Percentiles rank a stretch among this genome's conserved stretches.
These are phyloP conservation scores for Alosa alosa DNA, from an alignment of 2,113 vertebrate species.

Conservation along the genomic window DNA sequence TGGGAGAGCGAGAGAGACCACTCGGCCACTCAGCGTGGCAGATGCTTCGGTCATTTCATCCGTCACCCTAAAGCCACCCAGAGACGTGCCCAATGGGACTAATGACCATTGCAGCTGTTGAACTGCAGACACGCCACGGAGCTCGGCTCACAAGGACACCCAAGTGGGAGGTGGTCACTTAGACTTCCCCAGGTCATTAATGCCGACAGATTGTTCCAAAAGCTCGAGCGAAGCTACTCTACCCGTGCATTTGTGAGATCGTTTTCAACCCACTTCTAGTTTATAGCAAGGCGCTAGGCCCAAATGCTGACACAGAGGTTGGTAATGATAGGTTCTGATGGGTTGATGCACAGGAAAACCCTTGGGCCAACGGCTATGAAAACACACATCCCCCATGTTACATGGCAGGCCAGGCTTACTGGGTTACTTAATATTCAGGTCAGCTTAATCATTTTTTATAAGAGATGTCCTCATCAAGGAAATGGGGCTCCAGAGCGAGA, in stretches of 20 bases:
- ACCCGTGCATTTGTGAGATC: slow-evolving; percentile 6
- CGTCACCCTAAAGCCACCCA: too few relatives aligned
- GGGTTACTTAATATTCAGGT: slow-evolving; percentile 29
- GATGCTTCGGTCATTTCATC: too few relatives aligned
- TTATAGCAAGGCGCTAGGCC: background rate
- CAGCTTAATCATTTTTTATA: slow-evolving; percentile 31
- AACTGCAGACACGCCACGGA: too few relatives aligned
- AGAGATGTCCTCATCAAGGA: slow-evolving; percentile 39
- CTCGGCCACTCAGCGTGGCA: too few relatives aligned
- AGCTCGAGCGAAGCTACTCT: background rate
- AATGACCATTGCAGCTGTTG: too few relatives aligned
- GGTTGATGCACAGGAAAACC: slow-evolving; percentile 14
- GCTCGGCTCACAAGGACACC: background rate
- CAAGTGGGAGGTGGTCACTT: background rate
- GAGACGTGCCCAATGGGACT: too few relatives aligned
- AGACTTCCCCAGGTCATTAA: background rate
- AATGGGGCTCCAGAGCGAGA: slow-evolving; percentile 17
- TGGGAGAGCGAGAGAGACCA: too few relatives aligned
- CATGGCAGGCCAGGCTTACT: slow-evolving; percentile 15
- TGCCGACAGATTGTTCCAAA: background rate
- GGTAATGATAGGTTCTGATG: slow-evolving; percentile 43
- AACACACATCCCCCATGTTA: slow-evolving; percentile 6
- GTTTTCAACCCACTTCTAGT: slow-evolving; percentile 4
- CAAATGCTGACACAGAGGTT: slow-evolving; percentile 42
- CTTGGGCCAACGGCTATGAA: background rate